A percentile compares a stretch with the other conserved stretches of the same genome.
Conservation (phyloP, 2,888 invertebrate species). For the Sesamia inferens region DNA sequence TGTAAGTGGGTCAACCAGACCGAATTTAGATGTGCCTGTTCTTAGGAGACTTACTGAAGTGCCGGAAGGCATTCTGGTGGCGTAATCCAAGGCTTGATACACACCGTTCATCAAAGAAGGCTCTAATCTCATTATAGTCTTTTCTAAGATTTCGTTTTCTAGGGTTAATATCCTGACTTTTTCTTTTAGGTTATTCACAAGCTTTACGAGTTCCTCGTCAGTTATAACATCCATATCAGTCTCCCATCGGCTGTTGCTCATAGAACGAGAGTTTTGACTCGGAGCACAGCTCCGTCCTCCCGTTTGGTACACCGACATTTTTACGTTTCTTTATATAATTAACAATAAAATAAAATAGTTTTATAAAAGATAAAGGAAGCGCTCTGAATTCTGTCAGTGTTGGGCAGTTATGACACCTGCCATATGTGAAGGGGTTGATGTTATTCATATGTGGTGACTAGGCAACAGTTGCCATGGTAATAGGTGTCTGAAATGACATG, state of each 20-base stretch:
- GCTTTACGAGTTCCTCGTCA: slow-evolving; percentile 78
- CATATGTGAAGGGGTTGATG: slow-evolving; percentile 5
- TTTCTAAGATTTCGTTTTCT: slow-evolving; percentile 89
- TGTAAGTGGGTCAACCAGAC: slow-evolving; percentile 68
- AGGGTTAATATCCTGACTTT: slow-evolving; percentile 77
- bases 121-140: slow-evolving; percentile 83
- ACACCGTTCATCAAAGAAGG: slow-evolving; percentile 85
- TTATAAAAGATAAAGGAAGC: slow-evolving; percentile 10
- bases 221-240: slow-evolving; percentile 74
- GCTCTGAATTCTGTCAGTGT: slow-evolving; percentile 5
- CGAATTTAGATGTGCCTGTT: slow-evolving; percentile 75
- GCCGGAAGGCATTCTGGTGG: slow-evolving; percentile 74
- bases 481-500: slow-evolving; percentile 18
- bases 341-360: slow-evolving; percentile 19
- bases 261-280: slow-evolving; percentile 78
- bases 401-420: slow-evolving; percentile 26
- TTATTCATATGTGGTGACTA: slow-evolving; percentile 35
- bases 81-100: slow-evolving; percentile 83
- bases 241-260: slow-evolving; percentile 65
- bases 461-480: slow-evolving; percentile 35
- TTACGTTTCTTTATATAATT: slow-evolving; percentile 3
- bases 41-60: slow-evolving; percentile 74
- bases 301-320: slow-evolving; percentile 43
- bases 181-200: slow-evolving; percentile 77
- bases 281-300: slow-evolving; percentile 65